Percentiles rank a stretch among this genome's conserved stretches.
These are phyloP conservation scores for Hermaeophaga mercurialis DNA, from an alignment of 2,888 invertebrate genomes.

Conservation along the genomic window DNA sequence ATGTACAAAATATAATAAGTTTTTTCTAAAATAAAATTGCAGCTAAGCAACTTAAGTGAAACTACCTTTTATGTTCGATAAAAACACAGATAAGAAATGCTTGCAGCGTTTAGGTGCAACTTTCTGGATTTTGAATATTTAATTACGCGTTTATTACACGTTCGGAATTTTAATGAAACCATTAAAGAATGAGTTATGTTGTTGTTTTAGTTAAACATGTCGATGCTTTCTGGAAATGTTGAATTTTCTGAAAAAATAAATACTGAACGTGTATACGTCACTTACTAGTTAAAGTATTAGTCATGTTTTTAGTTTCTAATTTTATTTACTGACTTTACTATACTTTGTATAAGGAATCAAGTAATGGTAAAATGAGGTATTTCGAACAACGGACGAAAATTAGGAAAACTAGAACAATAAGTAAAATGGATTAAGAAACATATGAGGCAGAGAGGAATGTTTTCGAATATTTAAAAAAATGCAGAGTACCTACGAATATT, in stretches of 20 bases:
- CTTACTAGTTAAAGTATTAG: too few relatives aligned
- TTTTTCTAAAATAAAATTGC: not conserved
- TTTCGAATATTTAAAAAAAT: too few relatives aligned
- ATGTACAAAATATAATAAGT: too few relatives aligned
- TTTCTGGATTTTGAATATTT: constrained; percentile 41
- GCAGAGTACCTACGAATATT: too few relatives aligned
- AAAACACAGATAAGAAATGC: constrained; percentile 27
- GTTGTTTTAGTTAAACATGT: constrained; percentile 39
- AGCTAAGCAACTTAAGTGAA: constrained; percentile 23
- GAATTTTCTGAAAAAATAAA: constrained; percentile 10
- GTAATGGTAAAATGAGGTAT: too few relatives aligned
- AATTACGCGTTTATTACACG: constrained; percentile 38
- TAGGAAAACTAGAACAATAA: too few relatives aligned
- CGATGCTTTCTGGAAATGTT: constrained; percentile 29
- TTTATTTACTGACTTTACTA: too few relatives aligned
- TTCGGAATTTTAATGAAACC: constrained; percentile 42
- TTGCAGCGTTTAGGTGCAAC: constrained; percentile 31
- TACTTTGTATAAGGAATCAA: too few relatives aligned
- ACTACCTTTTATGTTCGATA: constrained; percentile 26
- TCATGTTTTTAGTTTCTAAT: too few relatives aligned
- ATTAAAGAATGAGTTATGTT: constrained; percentile 42
- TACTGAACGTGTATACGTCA: not conserved
- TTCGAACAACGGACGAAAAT: too few relatives aligned
- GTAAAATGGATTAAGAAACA: too few relatives aligned
- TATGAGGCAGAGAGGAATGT: too few relatives aligned